Evolutionary conservation across 2,888 invertebrate genomes (phyloP).

Genomic region (Elysia crispata): DNA sequence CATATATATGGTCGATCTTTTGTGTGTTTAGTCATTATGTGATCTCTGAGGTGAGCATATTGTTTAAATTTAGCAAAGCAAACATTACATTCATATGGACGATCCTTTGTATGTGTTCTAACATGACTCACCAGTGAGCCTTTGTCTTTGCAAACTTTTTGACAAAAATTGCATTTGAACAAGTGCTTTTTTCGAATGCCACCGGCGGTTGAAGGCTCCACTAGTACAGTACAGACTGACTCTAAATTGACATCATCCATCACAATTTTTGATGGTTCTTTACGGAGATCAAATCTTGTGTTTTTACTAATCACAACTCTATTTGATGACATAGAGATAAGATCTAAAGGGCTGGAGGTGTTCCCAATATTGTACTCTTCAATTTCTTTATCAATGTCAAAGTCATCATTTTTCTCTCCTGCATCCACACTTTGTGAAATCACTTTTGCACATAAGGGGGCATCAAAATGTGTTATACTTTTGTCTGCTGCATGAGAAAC

Average conservation of each 20-base stretch:
- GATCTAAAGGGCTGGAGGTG: background rate
- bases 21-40: slow-evolving; percentile 42
- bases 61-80: slow-evolving; percentile 43
- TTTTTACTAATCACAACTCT: slow-evolving; percentile 32
- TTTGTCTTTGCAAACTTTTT: slow-evolving; percentile 43
- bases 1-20: slow-evolving; percentile 46
- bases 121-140: slow-evolving; percentile 44
- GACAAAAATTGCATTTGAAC: slow-evolving; percentile 44
- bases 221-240: slow-evolving; percentile 39
- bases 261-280: slow-evolving; percentile 42
- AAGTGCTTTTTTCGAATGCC: slow-evolving; percentile 44
- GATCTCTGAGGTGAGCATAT: slow-evolving; percentile 47
- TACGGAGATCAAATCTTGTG: slow-evolving; percentile 36
- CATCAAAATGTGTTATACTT: background rate
- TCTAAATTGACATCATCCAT: slow-evolving; percentile 44
- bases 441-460: background rate
- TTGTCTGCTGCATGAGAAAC: slow-evolving; percentile 6
- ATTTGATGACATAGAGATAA: slow-evolving; percentile 19
- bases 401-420: slow-evolving; percentile 18
- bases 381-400: slow-evolving; percentile 11
- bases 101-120: slow-evolving; percentile 40
- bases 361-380: slow-evolving; percentile 6
- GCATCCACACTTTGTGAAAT: slow-evolving; percentile 4
- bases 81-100: slow-evolving; percentile 43
- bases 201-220: slow-evolving; percentile 43